Evolutionary conservation across 2,888 invertebrate species (phyloP), one percentile per base, ranked within the genome.

Genomic region (Andrena marginata): DNA sequence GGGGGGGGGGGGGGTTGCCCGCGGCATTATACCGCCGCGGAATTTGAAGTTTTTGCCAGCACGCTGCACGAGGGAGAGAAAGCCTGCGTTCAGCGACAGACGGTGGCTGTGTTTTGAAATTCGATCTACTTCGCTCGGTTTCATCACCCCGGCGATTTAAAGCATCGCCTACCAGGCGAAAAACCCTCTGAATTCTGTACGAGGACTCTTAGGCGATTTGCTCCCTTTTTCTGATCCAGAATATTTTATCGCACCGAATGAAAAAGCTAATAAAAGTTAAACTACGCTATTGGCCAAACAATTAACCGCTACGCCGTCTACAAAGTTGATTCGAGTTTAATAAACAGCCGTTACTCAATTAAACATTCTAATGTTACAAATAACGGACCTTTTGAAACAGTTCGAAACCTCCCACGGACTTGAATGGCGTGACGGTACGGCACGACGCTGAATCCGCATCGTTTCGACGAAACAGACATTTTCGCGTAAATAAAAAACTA

Each of bases 41-140:
- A 90, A 89, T 89, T 89, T 88, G 68, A 85, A 80, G 76, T 85
- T 85, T 85, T 87, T 86, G 78, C 35, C 64, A 42, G 26, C 59
- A 69, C 75, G 51, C 35, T 7, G 77, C 26, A 48, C 49, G 76
- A 73, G 86, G 74, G 82, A 87, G 89, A 89, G 90, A 90, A 90
- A 90, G 89, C 82, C 71, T 59, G 16, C 74, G 72, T 33, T 79
- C 54, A 59, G 35, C 79, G 78, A 60, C 65, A 63, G 76, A 73
- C 76, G 67, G 79, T 54, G 70, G 23, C 74, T 62, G 77, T 73
- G 75, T 90, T 90, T 90, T 88, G 89, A 90, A 88, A 90, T 90
- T 90, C 85, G 85, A 90, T 85, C 89, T 78, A 87, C 80, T 85
- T 88, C 81, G 77, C 73, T 65, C 42, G 70, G 72, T 89, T 88